phyloP scores from a whole-genome alignment of 1,140 invertebrate genomes.

The Drosophila murphyi region DNA sequence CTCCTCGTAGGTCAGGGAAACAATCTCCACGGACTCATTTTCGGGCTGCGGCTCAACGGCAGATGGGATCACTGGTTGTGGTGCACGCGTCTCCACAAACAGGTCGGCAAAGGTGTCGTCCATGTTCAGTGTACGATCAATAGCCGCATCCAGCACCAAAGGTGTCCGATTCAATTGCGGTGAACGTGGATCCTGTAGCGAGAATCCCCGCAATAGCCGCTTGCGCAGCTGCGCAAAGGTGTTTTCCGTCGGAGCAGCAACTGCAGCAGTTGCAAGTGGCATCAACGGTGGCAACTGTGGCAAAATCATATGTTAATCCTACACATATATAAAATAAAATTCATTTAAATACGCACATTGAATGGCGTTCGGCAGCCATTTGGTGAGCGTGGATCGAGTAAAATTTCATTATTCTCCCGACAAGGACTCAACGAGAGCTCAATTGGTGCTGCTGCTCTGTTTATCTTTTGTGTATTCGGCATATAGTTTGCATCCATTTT shows the following conservation, averaged over 20 bases:
- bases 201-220: constrained; percentile 71
- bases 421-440: constrained; percentile 40
- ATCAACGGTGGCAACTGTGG: constrained; percentile 17
- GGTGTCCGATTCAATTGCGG: constrained; percentile 85
- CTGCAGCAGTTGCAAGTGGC: background rate
- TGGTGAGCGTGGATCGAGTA: constrained; percentile 73
- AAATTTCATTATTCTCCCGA: constrained; percentile 36
- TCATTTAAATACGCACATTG: constrained; percentile 52
- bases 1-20: constrained; percentile 59
- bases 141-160: constrained; percentile 79
- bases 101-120: constrained; percentile 80
- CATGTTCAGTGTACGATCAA: constrained; percentile 73
- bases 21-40: constrained; percentile 54
- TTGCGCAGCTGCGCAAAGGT: constrained; percentile 60
- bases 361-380: constrained; percentile 72
- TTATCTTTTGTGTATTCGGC: constrained; percentile 70
- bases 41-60: constrained; percentile 5
- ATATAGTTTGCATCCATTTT: constrained; percentile 74
- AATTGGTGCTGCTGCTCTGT: constrained; percentile 33
- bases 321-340: background rate
- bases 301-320: background rate
- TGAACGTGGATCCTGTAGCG: constrained; percentile 84
- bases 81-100: constrained; percentile 72
- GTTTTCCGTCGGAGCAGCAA: constrained; percentile 42
- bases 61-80: background rate